phyloP scores from a whole-genome alignment of 2,113 vertebrate genomes.

The Forbesichthys agassizii region DNA sequence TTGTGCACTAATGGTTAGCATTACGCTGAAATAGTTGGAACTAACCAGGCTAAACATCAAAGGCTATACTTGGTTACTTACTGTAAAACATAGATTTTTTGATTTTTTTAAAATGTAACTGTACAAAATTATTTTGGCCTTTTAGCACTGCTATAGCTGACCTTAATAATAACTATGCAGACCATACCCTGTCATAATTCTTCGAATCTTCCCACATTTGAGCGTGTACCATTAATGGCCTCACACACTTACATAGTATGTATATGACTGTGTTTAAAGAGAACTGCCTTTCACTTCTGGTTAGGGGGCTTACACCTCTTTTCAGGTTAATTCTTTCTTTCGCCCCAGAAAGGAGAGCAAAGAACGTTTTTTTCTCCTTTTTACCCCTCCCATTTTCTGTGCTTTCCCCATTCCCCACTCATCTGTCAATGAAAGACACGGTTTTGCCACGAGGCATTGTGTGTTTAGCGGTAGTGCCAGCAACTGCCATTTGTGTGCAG shows the following conservation, averaged over 20 bases:
- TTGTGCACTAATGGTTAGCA: neutral
- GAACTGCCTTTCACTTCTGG: conserved; percentile 40
- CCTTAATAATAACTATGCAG: conserved; percentile 33
- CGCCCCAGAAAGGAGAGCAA: neutral
- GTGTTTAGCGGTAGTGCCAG: conserved; percentile 79
- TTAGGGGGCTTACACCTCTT: conserved; percentile 66
- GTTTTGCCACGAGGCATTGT: conserved; percentile 81
- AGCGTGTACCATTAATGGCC: conserved; percentile 25
- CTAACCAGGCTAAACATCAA: conserved; percentile 1
- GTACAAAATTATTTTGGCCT: neutral
- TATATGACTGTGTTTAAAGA: conserved; percentile 10
- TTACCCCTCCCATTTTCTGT: conserved; percentile 46
- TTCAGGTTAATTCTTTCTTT: conserved; percentile 61
- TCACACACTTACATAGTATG: conserved; percentile 33
- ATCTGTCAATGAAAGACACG: conserved; percentile 73
- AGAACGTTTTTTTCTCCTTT: neutral
- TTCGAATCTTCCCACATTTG: conserved; percentile 45
- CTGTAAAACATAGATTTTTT: neutral
- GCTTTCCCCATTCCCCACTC: conserved; percentile 59
- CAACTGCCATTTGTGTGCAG: conserved; percentile 77
- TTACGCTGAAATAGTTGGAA: neutral
- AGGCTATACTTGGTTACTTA: neutral
- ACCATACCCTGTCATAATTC: conserved; percentile 37
- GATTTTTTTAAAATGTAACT: neutral
- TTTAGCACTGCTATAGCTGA: neutral